These are phyloP conservation scores for Sinosuthora webbiana DNA, from an alignment of 2,113 vertebrate genomes.

Conservation along the genomic window DNA sequence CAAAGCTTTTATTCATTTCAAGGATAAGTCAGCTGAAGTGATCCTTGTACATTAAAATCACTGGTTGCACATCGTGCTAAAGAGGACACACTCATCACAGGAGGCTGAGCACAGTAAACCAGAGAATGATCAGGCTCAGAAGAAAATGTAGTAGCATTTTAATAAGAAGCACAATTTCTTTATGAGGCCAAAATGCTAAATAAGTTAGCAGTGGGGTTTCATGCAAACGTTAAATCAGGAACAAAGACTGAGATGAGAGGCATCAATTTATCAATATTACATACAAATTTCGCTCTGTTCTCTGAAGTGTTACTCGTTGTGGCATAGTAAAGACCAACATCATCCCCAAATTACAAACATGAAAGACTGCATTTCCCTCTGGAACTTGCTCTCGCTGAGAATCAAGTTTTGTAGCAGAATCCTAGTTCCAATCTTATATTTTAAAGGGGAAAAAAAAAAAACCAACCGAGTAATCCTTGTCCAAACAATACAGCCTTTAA, in stretches of 20 bases:
- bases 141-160: background rate
- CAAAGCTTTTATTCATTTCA: conserved; percentile 47
- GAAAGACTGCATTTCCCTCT: background rate
- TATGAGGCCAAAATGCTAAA: conserved; percentile 13
- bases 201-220: background rate
- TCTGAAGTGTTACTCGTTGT: background rate
- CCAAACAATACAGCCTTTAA: background rate
- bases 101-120: conserved; percentile 6
- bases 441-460: background rate
- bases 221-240: background rate
- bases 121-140: background rate
- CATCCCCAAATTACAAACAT: background rate
- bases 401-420: background rate
- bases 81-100: background rate
- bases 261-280: background rate
- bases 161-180: background rate
- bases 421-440: background rate
- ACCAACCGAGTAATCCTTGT: background rate
- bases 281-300: background rate
- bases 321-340: background rate
- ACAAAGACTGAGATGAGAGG: background rate
- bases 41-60: conserved; percentile 33
- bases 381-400: background rate
- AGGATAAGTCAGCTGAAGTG: conserved; percentile 33
- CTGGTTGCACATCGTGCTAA: background rate